phyloP scores from a whole-genome alignment of 2,888 invertebrate genomes.

The Dyspetes luteomarginatus region DNA sequence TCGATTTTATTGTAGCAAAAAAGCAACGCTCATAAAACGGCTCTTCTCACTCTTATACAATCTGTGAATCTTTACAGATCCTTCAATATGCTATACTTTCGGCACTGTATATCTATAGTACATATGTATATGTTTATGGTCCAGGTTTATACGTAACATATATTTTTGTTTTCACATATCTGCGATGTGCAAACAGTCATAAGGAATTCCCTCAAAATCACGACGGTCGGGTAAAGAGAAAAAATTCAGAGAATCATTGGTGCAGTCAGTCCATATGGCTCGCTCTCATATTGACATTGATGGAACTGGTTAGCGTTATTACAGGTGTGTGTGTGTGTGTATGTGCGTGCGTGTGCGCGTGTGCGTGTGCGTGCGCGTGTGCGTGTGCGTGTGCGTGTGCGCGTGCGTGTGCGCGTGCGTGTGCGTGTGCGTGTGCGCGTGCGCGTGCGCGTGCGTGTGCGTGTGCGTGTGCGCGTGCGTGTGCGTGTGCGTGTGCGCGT shows the following conservation, averaged over 20 bases:
- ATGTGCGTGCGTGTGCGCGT: no score
- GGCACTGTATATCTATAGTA: not conserved
- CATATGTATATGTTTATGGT: conserved; percentile 5
- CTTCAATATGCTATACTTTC: conserved; percentile 2
- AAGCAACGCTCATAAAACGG: conserved; percentile 3
- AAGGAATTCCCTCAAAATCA: not conserved
- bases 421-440: no score
- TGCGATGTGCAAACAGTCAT: not conserved
- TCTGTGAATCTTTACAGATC: not conserved
- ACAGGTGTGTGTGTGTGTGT: conserved; percentile 44
- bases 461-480: no score
- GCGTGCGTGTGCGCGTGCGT: no score
- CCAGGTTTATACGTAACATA: conserved; percentile 34
- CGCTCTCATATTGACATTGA: not conserved
- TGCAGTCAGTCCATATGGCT: not conserved
- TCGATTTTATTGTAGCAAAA: not conserved
- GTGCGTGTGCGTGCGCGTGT: no score
- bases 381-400: no score
- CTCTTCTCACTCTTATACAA: conserved; percentile 23
- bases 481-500: no score
- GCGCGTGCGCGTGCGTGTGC: no score
- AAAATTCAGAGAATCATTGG: not conserved
- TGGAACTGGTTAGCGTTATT: conserved; percentile 56
- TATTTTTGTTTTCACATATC: conserved; percentile 39
- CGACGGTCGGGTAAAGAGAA: conserved; percentile 2